phyloP scores from a whole-genome alignment of 2,113 vertebrate species.

The Leptodactylus fuscus region DNA sequence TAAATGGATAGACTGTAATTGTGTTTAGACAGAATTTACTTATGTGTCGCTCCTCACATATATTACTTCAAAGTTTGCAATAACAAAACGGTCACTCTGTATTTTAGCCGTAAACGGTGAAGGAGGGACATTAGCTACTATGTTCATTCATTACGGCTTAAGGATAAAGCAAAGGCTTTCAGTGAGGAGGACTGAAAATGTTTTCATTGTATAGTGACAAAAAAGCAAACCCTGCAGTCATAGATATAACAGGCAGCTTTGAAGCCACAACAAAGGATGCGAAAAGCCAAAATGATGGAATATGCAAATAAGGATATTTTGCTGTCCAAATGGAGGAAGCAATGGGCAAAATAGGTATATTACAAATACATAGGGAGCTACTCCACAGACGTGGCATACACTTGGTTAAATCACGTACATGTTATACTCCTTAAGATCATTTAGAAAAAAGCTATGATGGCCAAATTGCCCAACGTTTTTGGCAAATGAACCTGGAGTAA shows the following conservation, averaged over 20 bases:
- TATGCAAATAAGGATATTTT: background rate
- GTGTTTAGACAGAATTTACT: conserved; percentile 11
- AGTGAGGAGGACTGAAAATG: background rate
- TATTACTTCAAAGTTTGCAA: background rate
- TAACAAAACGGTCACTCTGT: background rate
- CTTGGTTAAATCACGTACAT: background rate
- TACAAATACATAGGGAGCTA: background rate
- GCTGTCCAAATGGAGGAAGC: background rate
- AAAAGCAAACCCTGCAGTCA: background rate
- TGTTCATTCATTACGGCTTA: background rate
- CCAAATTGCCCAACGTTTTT: background rate
- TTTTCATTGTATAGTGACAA: background rate
- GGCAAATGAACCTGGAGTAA: background rate
- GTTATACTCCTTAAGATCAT: background rate
- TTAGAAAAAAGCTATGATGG: background rate
- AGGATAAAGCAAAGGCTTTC: background rate
- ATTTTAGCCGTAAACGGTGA: background rate
- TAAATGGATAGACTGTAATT: conserved; percentile 18
- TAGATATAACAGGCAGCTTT: background rate
- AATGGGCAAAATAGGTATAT: background rate
- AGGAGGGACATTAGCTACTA: background rate
- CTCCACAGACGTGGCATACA: background rate
- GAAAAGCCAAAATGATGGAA: background rate
- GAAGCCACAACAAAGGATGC: background rate
- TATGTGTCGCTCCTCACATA: background rate